Evolutionary conservation across 2,888 invertebrate species (phyloP).

Genomic region (Nomada flava): DNA sequence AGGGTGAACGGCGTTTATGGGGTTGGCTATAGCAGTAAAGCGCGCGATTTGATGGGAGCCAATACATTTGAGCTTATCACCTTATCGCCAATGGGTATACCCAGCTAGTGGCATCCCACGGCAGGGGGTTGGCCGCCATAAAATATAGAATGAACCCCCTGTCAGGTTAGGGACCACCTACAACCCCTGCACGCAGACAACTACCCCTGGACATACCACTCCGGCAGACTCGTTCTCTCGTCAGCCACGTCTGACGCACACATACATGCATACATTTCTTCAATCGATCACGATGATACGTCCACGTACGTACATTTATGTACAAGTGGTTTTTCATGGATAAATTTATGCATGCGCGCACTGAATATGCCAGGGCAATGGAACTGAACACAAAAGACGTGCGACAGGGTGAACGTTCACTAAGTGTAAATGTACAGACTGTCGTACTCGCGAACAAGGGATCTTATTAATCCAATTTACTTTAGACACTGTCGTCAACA

Average conservation of each 20-base stretch:
- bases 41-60: slow-evolving; percentile 83
- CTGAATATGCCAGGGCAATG: not conserved
- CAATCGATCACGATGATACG: slow-evolving; percentile 68
- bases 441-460: not conserved
- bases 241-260: slow-evolving; percentile 63
- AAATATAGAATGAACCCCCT: slow-evolving; percentile 82
- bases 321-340: slow-evolving; percentile 39
- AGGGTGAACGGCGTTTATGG: slow-evolving; percentile 79
- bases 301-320: slow-evolving; percentile 19
- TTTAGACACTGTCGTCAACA: too few relatives aligned
- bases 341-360: slow-evolving; percentile 37
- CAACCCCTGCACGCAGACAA: slow-evolving; percentile 11
- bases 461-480: too few relatives aligned
- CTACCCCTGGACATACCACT: slow-evolving; percentile 62
- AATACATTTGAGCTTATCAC: slow-evolving; percentile 84
- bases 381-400: not conserved
- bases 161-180: slow-evolving; percentile 61
- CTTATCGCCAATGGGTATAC: slow-evolving; percentile 82
- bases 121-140: slow-evolving; percentile 75
- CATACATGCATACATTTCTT: slow-evolving; percentile 52
- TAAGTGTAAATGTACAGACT: too few relatives aligned
- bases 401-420: not conserved
- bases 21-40: slow-evolving; percentile 80
- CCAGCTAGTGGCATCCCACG: slow-evolving; percentile 74
- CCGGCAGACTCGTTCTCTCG: slow-evolving; percentile 40